Evolutionary conservation across 2,113 vertebrate genomes (phyloP), one percentile per base, ranked within the genome.

Genomic region (Ardeotis arabs): DNA sequence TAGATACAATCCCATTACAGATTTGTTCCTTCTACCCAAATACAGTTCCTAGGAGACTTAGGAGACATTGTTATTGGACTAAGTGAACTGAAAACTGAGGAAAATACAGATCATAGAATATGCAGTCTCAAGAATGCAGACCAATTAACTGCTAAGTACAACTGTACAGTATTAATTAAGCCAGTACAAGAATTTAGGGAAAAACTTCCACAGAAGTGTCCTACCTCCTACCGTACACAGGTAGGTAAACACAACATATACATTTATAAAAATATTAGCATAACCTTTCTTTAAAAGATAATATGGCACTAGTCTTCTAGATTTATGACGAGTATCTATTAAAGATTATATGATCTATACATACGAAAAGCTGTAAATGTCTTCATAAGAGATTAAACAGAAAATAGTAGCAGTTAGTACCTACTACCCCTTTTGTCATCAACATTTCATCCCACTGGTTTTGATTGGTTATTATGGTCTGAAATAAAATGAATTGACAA

Each of bases 361-460:
- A 7, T 62, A 69, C 22, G 24, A 81, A 84, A 93, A 87, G 24
- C 8, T 49, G 10, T 8, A 70, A 4, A 21, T 39, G 37, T 29
- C 19, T 59, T 23, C n/a, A 50, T 37, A 4, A 68, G 14, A 44
- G 6, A 63, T 39, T 75, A 73, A 64, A 41, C 18, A 60, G 53
- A 72, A 92, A 87, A 92, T 60, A 50, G n/a, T 18, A 56, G 29
- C 10, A 59, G 23, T 45, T 59, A 14, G 27, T 98, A 98, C 98
- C 98, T 98, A 97, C 97, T 83, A 98, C 72, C 47, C 98, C 98
- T 94, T 97, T 97, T 35, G 55, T 97, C 79, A 82, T 92, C 75
- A 98, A 25, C 98, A 98, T 98, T 87, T 98, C 97, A 47, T 98
- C 96, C 98, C 98, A 98, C 41, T 98, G 78, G 7, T 37, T 31